These are phyloP conservation scores for Agelaius phoeniceus DNA, from an alignment of 2,113 vertebrate genomes.

Conservation along the genomic window DNA sequence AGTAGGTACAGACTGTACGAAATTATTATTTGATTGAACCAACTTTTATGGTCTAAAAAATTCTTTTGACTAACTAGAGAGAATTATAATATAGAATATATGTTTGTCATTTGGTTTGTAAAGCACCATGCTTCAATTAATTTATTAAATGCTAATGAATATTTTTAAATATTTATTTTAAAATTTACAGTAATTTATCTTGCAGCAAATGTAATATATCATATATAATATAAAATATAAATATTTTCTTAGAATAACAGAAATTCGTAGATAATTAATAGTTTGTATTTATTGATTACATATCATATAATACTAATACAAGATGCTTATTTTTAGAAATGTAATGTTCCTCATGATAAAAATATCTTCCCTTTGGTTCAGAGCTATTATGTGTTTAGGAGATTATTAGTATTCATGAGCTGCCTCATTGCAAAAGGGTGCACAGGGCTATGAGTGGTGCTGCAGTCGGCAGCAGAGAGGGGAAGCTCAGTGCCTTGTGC, in stretches of 20 bases:
- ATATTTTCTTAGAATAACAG: neutral
- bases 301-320: neutral
- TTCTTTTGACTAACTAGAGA: neutral
- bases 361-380: conserved; percentile 4
- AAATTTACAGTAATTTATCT: neutral
- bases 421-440: conserved; percentile 24
- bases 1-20: neutral
- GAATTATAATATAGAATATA: neutral
- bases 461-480: conserved; percentile 7
- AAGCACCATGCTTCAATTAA: neutral
- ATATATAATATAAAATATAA: neutral
- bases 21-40: neutral
- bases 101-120: neutral
- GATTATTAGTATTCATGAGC: conserved; percentile 57
- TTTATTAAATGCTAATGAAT: neutral
- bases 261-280: conserved; percentile 34
- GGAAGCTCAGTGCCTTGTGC: neutral
- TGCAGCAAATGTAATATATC: neutral
- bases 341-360: neutral
- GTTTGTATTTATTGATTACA: conserved; percentile 2
- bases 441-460: neutral
- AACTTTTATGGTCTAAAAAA: neutral
- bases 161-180: neutral
- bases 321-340: conserved; percentile 26
- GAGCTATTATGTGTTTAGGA: conserved; percentile 2